Base-by-base conservation (phyloP, 2,888 invertebrate genomes). In the Heliconius aoede region DNA sequence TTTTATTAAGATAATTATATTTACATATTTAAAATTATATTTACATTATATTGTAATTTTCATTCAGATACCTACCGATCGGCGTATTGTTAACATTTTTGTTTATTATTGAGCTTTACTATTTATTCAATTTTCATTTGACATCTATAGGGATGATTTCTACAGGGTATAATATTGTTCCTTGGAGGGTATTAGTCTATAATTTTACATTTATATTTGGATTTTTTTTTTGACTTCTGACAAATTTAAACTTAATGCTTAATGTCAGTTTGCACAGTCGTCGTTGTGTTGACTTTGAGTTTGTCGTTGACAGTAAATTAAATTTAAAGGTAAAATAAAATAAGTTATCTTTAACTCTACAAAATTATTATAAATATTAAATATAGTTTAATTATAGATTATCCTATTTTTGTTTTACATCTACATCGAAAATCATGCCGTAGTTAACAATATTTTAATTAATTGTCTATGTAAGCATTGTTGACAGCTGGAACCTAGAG, bases 31-130 rank as follows among this genome's bases (percentile, higher is more conserved):
- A n/a, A n/a, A 64, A 32, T n/a, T 28, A 26, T n/a, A n/a, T 68
- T 15, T 51, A 11, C 36, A 36, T 51, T 24, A 40, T 58, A 61
- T 26, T 18, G 21, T 26, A 11, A 32, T 61, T 28, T 36, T 32
- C 5, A 32, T 32, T 32, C 51, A 46, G 5, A 36, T 68, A 74
- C 74, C 8, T 40, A 79, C 79, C 36, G 68, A 26, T 69, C 75
- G 61, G 30, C 32, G 69, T 24, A 69, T 15, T 30, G 69, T 32
- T n/a, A 69, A 55, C 69, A 69, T 69, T 55, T 11, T 69, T 24
- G 8, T 32, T 24, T 65, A 24, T 36, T 36, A 24, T 36, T 65
- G 2, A 11, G 18, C 13, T 36, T 40, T 40, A 65, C 36, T 13
- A 58, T 58, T 58, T 58, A 64, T n/a, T 64, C 5, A 30, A 30